Evolutionary conservation across 1,140 invertebrate species (phyloP), one percentile per base, ranked within the genome.

Genomic region (Zophobas atratus): DNA sequence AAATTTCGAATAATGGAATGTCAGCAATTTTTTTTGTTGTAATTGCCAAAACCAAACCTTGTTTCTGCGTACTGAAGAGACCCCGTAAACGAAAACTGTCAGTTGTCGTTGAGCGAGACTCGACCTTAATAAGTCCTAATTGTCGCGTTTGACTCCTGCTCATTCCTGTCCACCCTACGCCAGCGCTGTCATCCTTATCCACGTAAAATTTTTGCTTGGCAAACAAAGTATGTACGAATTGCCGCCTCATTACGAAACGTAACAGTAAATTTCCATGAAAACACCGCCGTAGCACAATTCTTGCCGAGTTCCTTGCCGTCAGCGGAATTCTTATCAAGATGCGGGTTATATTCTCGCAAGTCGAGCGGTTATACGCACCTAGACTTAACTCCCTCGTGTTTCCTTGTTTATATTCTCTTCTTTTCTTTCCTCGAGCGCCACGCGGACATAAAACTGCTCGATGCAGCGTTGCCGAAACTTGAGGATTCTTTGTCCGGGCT

Each of bases 311-410:
- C 39, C 36, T 67, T 43, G 60, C n/a, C 60, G 39, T 67, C 60
- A 67, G 60, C 60, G 39, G 20, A 67, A 67, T 67, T 67, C 60
- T 67, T 67, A 67, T 67, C 60, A 43, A 67, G 60, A 67, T 67
- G 60, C 60, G 60, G 60, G 60, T 67, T 63, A 63, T 63, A 1
- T 63, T 63, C 57, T 63, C 4, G 49, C 49, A 51, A 51, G 49
- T 51, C 36, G 57, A 63, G 57, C 57, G 57, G 57, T 67, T 67
- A 67, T 63, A 67, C 60, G 39, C 60, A 67, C 39, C 60, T 43
- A 41, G 39, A 6, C 2, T 4, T 32, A 34, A 55, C 38, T n/a
- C 60, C 60, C 38, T 67, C 36, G 34, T 39, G 39, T 43, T 43
- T 43, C 39, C n/a, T 43, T 34, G 6, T 67, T 67, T 67, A 39